Percentiles rank a stretch among this genome's conserved stretches.
Conservation (phyloP, 92 coral and sea anemone species). For the Zoanthus sansibaricus region DNA sequence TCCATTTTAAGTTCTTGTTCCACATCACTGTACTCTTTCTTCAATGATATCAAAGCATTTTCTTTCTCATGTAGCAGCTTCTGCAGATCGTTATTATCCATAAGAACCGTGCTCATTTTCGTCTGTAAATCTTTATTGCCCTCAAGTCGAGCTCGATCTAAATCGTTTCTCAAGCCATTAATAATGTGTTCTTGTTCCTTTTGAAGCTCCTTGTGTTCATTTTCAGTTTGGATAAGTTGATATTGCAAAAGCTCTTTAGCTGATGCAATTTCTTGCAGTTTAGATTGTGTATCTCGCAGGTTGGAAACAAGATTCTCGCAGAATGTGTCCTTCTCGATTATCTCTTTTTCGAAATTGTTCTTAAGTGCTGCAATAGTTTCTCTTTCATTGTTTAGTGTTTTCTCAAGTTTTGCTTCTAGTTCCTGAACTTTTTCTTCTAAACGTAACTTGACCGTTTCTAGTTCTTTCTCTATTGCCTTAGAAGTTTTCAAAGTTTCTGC, state of each 20-base stretch:
- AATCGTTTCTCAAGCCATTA: conserved; percentile 37
- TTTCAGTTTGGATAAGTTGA: conserved; percentile 55
- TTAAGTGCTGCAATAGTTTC: neutral
- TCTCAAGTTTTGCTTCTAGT: conserved; percentile 4
- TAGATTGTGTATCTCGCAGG: conserved; percentile 34
- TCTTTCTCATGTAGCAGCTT: conserved; percentile 30
- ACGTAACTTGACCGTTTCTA: conserved; percentile 51
- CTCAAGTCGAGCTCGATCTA: conserved; percentile 38
- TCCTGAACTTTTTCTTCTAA: conserved; percentile 52
- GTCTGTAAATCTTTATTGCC: conserved; percentile 50
- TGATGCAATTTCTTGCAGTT: conserved; percentile 25
- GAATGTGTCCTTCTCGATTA: conserved; percentile 23
- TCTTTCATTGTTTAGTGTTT: neutral
- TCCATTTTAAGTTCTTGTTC: conserved; percentile 64
- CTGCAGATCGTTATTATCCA: conserved; percentile 52
- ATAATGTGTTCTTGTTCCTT: conserved; percentile 55
- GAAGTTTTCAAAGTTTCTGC: conserved; percentile 50
- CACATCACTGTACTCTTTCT: conserved; percentile 41
- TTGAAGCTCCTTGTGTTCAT: conserved; percentile 43
- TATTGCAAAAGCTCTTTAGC: conserved; percentile 43
- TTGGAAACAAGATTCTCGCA: conserved; percentile 26
- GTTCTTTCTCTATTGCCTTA: conserved; percentile 63
- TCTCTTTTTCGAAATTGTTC: conserved; percentile 10
- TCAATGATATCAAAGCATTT: conserved; percentile 34
- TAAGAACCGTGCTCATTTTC: conserved; percentile 34